Percentiles rank a stretch among this genome's conserved stretches.
Conservation (phyloP, 2,888 invertebrate species). For the Encarsia formosa region DNA sequence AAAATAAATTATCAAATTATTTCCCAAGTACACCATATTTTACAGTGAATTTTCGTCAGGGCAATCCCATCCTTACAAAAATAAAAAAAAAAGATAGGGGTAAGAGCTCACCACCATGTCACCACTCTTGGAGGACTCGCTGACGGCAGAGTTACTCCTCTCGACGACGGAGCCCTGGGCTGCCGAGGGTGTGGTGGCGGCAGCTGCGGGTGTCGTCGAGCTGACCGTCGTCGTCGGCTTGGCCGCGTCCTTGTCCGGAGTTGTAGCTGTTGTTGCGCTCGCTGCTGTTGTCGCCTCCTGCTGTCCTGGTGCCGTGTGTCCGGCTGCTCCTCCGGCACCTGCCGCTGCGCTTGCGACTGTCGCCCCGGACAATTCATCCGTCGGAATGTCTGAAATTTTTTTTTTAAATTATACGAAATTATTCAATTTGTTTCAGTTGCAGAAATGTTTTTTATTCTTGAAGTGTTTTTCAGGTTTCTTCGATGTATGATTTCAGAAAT, state of each 20-base stretch:
- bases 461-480: too few relatives aligned
- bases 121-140: conserved; percentile 64
- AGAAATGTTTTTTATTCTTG: too few relatives aligned
- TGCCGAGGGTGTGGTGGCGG: conserved; percentile 29
- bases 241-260: conserved; percentile 18
- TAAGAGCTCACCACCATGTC: conserved; percentile 63
- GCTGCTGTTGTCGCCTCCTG: background rate
- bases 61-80: too few relatives aligned
- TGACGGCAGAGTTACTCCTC: conserved; percentile 61
- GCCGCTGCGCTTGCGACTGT: conserved; percentile 47
- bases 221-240: conserved; percentile 30
- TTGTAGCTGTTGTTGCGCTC: background rate
- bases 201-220: conserved; percentile 42
- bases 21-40: too few relatives aligned
- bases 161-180: conserved; percentile 42
- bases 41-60: too few relatives aligned
- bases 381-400: conserved; percentile 39
- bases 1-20: too few relatives aligned
- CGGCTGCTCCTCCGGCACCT: conserved; percentile 49
- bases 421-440: too few relatives aligned
- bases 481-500: too few relatives aligned
- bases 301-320: background rate
- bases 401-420: background rate
- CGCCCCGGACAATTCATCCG: conserved; percentile 49
- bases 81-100: too few relatives aligned